These are phyloP conservation scores for Drosophila teissieri DNA, from an alignment of 1,140 invertebrate genomes.

Conservation along the genomic window DNA sequence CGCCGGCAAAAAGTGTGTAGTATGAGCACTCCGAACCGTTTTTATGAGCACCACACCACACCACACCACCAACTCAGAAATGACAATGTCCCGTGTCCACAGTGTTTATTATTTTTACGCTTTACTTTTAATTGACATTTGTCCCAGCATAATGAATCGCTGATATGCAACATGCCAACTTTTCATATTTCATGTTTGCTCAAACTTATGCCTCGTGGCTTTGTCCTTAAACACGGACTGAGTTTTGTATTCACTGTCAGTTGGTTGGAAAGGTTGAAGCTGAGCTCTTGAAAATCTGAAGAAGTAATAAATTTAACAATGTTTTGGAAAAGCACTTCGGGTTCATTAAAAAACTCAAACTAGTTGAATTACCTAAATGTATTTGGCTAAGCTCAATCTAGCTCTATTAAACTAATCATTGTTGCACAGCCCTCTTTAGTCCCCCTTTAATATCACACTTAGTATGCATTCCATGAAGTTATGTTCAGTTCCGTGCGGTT, in stretches of 20 bases:
- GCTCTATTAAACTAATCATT: not conserved
- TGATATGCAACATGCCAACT: conserved; percentile 71
- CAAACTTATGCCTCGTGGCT: conserved; percentile 14
- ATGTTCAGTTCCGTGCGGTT: conserved; percentile 58
- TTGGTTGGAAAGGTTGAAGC: not conserved
- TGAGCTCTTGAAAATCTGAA: not conserved
- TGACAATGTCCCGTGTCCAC: conserved; percentile 10
- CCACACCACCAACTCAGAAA: conserved; percentile 20
- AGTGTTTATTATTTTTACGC: conserved; percentile 61
- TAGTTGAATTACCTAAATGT: not conserved
- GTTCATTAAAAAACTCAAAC: too few relatives aligned
- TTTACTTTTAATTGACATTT: conserved; percentile 74
- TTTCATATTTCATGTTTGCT: conserved; percentile 47
- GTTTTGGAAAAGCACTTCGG: too few relatives aligned
- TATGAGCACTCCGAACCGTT: conserved; percentile 35
- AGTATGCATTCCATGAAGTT: conserved; percentile 46
- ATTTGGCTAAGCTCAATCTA: not conserved
- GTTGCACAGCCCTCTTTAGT: not conserved
- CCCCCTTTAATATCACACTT: not conserved
- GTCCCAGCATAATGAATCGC: conserved; percentile 66
- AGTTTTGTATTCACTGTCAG: conserved; percentile 56
- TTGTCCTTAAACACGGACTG: conserved; percentile 24
- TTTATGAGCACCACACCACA: conserved; percentile 37
- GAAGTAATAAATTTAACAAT: not conserved
- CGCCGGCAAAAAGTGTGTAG: conserved; percentile 1